Evolutionary conservation across 2,113 vertebrate genomes (phyloP), one percentile per base, ranked within the genome.

Genomic region (Argyrosomus japonicus): DNA sequence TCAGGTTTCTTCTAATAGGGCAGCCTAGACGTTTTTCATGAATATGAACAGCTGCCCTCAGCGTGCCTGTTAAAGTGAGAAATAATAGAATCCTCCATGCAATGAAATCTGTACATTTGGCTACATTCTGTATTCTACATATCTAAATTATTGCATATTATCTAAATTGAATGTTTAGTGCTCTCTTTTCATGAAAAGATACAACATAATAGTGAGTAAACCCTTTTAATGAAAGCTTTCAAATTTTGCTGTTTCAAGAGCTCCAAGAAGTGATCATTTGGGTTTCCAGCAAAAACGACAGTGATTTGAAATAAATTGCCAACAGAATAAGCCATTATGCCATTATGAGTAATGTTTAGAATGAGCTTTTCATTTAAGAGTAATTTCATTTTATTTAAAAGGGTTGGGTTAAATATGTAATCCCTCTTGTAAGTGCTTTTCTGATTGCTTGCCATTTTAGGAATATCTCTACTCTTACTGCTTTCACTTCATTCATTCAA

Each of bases 381-480:
- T 32, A 23, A 57, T 76, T 76, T 32, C 25, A 64, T 60, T 72
- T 18, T 3, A 27, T 58, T 61, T 63, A 14, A 57, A 79, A 65
- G 13, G 6, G 47, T 13, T 18, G 67, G 25, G 36, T 50, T 63
- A 53, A 75, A 84, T 63, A 17, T 68, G 51, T 14, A 62, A 69
- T 76, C 47, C 13, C 12, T 81, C 61, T 63, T 63, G 45, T 71
- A 47, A 50, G 50, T 73, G 50, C 32, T 50, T 50, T 27, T 32
- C 51, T 69, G 68, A 87, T 77, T 85, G 15, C 58, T 63, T 77
- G 53, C 72, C 80, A 47, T 78, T 76, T 86, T n/a, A 72, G 65
- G 11, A 40, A 40, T 40, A 40, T 40, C 36, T 40, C 8, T 40
- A 40, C 7, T 40, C 36, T 40, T 40, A 9, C 36, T 40, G 7